phyloP scores from a whole-genome alignment of 2,113 vertebrate genomes.

The Eulemur rufifrons region DNA sequence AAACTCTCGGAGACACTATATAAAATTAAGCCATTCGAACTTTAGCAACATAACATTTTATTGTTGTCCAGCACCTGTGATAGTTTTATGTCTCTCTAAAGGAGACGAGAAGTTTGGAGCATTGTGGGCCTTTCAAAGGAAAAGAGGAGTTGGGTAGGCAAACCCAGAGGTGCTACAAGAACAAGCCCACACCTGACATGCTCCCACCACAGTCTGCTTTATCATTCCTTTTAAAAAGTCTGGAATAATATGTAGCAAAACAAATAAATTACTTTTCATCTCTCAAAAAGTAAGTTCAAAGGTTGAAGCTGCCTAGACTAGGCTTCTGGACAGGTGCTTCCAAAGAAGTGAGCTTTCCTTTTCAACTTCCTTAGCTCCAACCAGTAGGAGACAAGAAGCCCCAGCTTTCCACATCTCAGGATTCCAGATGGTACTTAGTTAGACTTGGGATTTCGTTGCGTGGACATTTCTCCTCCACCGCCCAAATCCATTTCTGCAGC shows the following conservation, averaged over 20 bases:
- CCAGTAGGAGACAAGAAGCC: not conserved
- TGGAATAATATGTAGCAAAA: conserved; percentile 62
- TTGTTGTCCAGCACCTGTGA: conserved; percentile 60
- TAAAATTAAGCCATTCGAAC: conserved; percentile 4
- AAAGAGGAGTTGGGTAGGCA: conserved; percentile 17
- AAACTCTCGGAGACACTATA: not conserved
- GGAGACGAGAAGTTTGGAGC: conserved; percentile 38
- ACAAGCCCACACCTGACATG: not conserved
- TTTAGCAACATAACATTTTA: conserved; percentile 67
- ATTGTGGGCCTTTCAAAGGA: conserved; percentile 47
- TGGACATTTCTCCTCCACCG: conserved; percentile 64
- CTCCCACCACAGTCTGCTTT: conserved; percentile 18
- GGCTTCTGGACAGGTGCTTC: not conserved
- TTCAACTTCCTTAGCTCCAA: not conserved
- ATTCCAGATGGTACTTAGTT: conserved; percentile 56
- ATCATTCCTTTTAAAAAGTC: conserved; percentile 19
- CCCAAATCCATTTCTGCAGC: conserved; percentile 91
- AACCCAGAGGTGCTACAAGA: not conserved
- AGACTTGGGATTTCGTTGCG: conserved; percentile 71
- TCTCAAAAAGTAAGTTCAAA: conserved; percentile 64
- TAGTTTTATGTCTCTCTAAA: conserved; percentile 49
- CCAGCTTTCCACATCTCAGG: not conserved
- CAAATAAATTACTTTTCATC: conserved; percentile 77
- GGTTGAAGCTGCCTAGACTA: conserved; percentile 27
- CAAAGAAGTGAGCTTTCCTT: conserved; percentile 1